Evolutionary conservation across 1,140 invertebrate genomes (phyloP).

Genomic region (Aleiodes sp.): DNA sequence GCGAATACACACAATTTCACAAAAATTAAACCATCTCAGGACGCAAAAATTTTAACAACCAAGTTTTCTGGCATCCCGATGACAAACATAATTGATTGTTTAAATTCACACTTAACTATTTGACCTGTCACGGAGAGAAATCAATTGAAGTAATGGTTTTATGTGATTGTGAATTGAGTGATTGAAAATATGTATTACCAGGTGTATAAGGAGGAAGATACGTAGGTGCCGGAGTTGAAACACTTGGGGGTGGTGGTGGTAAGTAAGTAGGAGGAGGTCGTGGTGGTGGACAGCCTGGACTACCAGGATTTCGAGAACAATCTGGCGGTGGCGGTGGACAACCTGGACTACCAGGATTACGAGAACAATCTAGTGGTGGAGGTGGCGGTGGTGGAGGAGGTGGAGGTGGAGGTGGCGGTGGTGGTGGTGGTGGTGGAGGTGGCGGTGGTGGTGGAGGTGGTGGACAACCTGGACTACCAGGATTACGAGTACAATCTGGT

Average conservation of each 20-base stretch:
- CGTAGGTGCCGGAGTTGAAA: slow-evolving; percentile 44
- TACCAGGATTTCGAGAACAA: slow-evolving; percentile 10
- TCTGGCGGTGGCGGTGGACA: slow-evolving; percentile 32
- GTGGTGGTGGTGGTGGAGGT: slow-evolving; percentile 29
- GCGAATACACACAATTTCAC: too few relatives aligned
- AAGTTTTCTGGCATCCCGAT: too few relatives aligned
- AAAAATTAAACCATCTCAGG: too few relatives aligned
- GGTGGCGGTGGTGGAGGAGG: slow-evolving; percentile 16
- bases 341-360: slow-evolving; percentile 9
- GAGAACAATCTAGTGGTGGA: not conserved
- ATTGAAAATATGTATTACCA: slow-evolving; percentile 3
- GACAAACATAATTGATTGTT: too few relatives aligned
- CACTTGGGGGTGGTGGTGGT: slow-evolving; percentile 17
- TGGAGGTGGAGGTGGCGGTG: slow-evolving; percentile 22
- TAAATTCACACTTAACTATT: too few relatives aligned
- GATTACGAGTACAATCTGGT: slow-evolving; percentile 14
- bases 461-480: not conserved
- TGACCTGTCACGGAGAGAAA: too few relatives aligned
- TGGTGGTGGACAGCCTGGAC: slow-evolving; percentile 13
- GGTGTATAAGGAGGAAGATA: slow-evolving; percentile 43
- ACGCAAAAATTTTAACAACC: too few relatives aligned
- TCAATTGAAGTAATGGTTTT: too few relatives aligned
- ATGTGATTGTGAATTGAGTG: not conserved
- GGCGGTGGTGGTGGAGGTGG: slow-evolving; percentile 25
- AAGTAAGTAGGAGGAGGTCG: slow-evolving; percentile 19